Evolutionary conservation across 2,888 invertebrate genomes (phyloP).

Genomic region (Platynereis dumerilii): DNA sequence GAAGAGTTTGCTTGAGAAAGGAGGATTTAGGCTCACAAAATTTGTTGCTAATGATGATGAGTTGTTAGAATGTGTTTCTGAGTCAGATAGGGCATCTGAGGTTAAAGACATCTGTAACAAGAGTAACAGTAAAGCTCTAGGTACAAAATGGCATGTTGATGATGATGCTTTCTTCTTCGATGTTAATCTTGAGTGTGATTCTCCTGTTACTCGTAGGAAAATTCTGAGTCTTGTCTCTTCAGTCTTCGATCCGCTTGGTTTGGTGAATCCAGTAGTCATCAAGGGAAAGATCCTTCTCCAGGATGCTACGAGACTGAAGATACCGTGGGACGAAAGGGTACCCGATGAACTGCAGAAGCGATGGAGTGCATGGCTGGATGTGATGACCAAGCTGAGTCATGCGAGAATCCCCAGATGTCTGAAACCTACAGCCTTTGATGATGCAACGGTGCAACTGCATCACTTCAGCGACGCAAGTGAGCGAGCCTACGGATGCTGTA

Average conservation of each 20-base stretch:
- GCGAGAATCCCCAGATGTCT: constrained; percentile 8
- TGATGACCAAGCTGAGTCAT: background rate
- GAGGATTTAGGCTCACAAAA: constrained; percentile 33
- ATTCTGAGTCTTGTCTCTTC: constrained; percentile 34
- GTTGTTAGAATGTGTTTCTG: constrained; percentile 34
- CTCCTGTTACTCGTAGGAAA: constrained; percentile 30
- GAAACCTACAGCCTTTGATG: constrained; percentile 11
- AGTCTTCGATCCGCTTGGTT: constrained; percentile 35
- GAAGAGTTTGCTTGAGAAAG: constrained; percentile 23
- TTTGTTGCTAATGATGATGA: constrained; percentile 33
- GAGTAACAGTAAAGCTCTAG: constrained; percentile 24
- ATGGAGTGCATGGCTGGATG: constrained; percentile 36
- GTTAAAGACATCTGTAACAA: constrained; percentile 16
- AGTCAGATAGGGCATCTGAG: constrained; percentile 24
- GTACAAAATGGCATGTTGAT: constrained; percentile 28
- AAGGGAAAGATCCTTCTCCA: constrained; percentile 39
- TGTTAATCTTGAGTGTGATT: constrained; percentile 23
- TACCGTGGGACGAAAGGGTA: constrained; percentile 40
- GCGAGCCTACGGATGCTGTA: constrained; percentile 26
- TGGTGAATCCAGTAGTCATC: constrained; percentile 38
- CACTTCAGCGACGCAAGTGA: constrained; percentile 29
- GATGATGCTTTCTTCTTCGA: constrained; percentile 21
- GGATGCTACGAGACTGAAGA: constrained; percentile 29
- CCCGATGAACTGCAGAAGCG: constrained; percentile 26
- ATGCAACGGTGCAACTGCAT: constrained; percentile 17